Evolutionary conservation across 2,888 invertebrate species (phyloP).

Genomic region (Nemotelus nigrinus): DNA sequence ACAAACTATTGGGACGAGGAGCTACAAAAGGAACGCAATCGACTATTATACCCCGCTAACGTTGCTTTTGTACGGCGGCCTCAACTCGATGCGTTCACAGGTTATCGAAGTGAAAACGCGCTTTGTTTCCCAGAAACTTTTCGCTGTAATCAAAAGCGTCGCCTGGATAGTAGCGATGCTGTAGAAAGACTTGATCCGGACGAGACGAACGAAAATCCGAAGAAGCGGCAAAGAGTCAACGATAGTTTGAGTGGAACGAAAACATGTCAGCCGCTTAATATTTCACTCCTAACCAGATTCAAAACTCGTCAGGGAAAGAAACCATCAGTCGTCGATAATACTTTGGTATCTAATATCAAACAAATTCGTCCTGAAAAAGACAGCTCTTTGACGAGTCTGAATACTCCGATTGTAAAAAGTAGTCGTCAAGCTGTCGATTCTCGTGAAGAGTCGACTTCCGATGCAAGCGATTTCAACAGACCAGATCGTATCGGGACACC

Average conservation of each 20-base stretch:
- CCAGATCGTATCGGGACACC: constrained; percentile 43
- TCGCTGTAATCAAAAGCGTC: constrained; percentile 56
- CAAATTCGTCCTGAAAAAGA: constrained; percentile 1
- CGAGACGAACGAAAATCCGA: constrained; percentile 49
- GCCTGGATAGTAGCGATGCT: constrained; percentile 46
- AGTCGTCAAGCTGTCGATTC: constrained; percentile 22
- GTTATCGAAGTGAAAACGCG: constrained; percentile 50
- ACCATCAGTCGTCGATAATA: not conserved
- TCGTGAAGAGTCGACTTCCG: constrained; percentile 20
- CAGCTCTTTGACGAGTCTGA: constrained; percentile 31
- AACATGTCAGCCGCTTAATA: constrained; percentile 33
- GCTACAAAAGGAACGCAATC: constrained; percentile 45
- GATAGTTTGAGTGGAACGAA: constrained; percentile 30
- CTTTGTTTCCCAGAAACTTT: constrained; percentile 57
- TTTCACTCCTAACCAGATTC: constrained; percentile 45
- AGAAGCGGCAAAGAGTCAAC: constrained; percentile 50
- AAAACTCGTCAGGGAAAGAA: constrained; percentile 31
- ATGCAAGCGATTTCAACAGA: constrained; percentile 17
- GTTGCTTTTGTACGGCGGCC: constrained; percentile 60
- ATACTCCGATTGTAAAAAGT: constrained; percentile 51
- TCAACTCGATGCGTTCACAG: constrained; percentile 53
- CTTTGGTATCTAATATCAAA: not conserved
- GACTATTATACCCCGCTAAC: constrained; percentile 56
- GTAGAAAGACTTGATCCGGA: constrained; percentile 30
- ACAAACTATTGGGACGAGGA: constrained; percentile 57